These are phyloP conservation scores for Oreochromis niloticus DNA, from an alignment of 2,113 vertebrate genomes.

Conservation along the genomic window DNA sequence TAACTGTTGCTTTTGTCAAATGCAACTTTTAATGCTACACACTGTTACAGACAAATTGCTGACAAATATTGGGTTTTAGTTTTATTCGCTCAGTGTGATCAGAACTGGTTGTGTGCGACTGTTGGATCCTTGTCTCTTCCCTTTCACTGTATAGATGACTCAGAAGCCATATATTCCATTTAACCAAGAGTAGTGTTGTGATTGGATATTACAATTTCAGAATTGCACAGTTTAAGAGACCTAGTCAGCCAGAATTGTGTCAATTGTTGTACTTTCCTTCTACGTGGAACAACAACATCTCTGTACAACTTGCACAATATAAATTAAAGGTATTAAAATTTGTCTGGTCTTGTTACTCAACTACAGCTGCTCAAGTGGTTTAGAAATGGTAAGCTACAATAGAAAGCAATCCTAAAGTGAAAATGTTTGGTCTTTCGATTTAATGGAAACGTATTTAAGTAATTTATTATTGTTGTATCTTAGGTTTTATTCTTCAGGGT, in stretches of 20 bases:
- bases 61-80: neutral
- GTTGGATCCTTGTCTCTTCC: neutral
- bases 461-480: neutral
- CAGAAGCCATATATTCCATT: constrained; percentile 54
- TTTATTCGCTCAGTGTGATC: neutral
- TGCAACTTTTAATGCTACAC: neutral
- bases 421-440: neutral
- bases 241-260: constrained; percentile 43
- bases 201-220: constrained; percentile 59
- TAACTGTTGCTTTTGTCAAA: constrained; percentile 11
- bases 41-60: neutral
- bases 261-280: constrained; percentile 35
- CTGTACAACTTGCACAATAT: constrained; percentile 67
- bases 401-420: neutral
- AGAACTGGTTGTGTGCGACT: neutral
- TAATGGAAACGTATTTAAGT: rapidly evolving
- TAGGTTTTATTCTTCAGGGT: neutral
- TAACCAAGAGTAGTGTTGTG: constrained; percentile 57
- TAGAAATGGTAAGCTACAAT: neutral
- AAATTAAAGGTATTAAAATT: constrained; percentile 67
- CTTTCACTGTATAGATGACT: constrained; percentile 32
- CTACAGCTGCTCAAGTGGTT: neutral
- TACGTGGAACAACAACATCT: constrained; percentile 27
- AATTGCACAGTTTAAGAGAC: constrained; percentile 35
- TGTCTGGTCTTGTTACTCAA: neutral